A percentile compares a stretch with the other conserved stretches of the same genome.
Evolutionary conservation across 2,113 vertebrate genomes (phyloP).

Genomic region (Microtus ochrogaster): DNA sequence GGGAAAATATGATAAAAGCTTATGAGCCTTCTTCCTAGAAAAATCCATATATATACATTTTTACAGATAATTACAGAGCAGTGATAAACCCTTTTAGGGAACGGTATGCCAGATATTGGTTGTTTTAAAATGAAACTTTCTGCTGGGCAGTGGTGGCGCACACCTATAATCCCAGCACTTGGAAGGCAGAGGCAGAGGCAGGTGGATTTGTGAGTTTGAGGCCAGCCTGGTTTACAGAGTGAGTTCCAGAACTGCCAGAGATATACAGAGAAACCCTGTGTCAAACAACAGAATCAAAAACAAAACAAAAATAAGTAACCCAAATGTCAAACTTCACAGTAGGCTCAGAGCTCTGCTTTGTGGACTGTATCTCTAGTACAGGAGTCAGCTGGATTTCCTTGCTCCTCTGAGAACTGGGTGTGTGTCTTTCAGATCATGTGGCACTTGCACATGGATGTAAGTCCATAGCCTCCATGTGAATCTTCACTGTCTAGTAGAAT

Average conservation of each 20-base stretch:
- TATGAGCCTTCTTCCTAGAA: background rate
- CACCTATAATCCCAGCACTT: no score
- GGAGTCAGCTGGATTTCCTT: background rate
- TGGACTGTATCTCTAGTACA: background rate
- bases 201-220: no score
- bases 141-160: no score
- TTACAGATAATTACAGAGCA: background rate
- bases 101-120: background rate
- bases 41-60: background rate
- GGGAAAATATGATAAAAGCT: conserved; percentile 17
- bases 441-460: fast-evolving
- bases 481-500: background rate
- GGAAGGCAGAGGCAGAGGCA: no score
- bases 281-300: no score
- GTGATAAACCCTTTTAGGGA: background rate
- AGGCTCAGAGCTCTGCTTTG: background rate
- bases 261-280: no score
- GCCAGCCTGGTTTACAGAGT: no score
- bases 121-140: conserved; percentile 15
- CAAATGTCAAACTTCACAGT: background rate
- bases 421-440: background rate
- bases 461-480: background rate
- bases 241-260: no score
- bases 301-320: background rate
- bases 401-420: background rate